A percentile compares a stretch with the other conserved stretches of the same genome.
These are phyloP conservation scores for Apis laboriosa DNA, from an alignment of 1,140 invertebrate species.

Conservation along the genomic window DNA sequence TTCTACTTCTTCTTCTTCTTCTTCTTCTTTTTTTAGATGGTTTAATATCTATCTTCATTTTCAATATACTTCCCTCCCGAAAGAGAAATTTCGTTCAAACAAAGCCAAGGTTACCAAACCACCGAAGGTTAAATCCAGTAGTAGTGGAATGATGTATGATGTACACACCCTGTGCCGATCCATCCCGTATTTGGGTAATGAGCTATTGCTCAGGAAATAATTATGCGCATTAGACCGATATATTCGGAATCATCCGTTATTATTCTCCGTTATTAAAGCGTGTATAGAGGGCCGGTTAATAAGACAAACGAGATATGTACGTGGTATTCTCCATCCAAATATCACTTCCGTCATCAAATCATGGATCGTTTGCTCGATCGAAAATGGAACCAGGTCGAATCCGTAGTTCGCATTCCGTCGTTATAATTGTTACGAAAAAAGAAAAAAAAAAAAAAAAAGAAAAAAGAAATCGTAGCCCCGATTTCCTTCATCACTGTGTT, in stretches of 20 bases:
- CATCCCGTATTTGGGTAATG: constrained; percentile 21
- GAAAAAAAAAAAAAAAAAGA: too few species aligned
- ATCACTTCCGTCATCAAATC: constrained; percentile 9
- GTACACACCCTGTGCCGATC: neutral
- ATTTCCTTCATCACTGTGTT: too few species aligned
- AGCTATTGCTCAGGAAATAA: constrained; percentile 36
- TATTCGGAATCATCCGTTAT: constrained; percentile 29
- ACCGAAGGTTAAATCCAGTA: too few species aligned
- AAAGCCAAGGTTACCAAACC: too few species aligned
- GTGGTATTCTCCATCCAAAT: constrained; percentile 19
- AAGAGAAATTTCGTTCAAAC: too few species aligned
- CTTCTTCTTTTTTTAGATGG: neutral
- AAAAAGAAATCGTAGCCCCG: too few species aligned
- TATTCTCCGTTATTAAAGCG: constrained; percentile 18
- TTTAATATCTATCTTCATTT: too few species aligned
- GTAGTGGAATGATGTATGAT: too few species aligned
- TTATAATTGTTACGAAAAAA: neutral
- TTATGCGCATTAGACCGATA: constrained; percentile 40
- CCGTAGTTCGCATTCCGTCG: neutral
- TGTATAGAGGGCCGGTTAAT: constrained; percentile 3
- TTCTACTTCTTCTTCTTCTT: too few species aligned
- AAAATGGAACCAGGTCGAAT: constrained; percentile 20
- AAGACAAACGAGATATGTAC: constrained; percentile 27
- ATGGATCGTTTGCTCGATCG: neutral
- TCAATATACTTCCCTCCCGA: too few species aligned